phyloP scores from a whole-genome alignment of 2,113 vertebrate genomes.

The Phylloscopus trochilus region DNA sequence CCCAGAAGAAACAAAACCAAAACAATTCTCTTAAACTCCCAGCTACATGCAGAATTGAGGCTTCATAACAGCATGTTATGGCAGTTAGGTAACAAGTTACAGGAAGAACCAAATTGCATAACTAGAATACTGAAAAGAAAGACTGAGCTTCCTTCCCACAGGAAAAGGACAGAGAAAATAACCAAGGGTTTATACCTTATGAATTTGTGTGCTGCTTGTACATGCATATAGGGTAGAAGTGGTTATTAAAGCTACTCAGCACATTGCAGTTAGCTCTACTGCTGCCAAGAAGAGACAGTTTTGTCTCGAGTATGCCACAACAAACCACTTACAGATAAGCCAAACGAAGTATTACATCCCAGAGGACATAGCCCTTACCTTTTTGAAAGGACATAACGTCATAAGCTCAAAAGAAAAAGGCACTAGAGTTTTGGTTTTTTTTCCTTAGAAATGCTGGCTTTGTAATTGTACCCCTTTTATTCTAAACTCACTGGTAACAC shows the following conservation, averaged over 20 bases:
- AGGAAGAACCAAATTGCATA: constrained; percentile 12
- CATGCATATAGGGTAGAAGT: not conserved
- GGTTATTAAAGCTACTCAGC: not conserved
- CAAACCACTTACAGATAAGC: not conserved
- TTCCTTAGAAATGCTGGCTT: constrained; percentile 63
- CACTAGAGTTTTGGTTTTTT: constrained; percentile 53
- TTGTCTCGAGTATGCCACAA: not conserved
- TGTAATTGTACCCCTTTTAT: not conserved
- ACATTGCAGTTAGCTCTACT: not conserved
- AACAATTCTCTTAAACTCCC: not conserved
- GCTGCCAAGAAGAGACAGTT: not conserved
- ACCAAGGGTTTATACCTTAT: not conserved
- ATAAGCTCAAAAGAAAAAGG: constrained; percentile 66
- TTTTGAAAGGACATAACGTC: not conserved
- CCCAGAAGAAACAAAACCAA: not conserved
- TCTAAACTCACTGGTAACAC: not conserved
- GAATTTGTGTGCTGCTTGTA: not conserved
- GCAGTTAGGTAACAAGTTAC: not conserved
- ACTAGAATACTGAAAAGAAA: not conserved
- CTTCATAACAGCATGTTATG: not conserved
- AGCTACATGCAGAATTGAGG: not conserved
- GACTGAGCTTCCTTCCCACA: not conserved
- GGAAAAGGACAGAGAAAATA: not conserved
- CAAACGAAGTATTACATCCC: not conserved
- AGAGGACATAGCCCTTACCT: constrained; percentile 33